phyloP scores from a whole-genome alignment of 1,140 invertebrate species.

The Aphidius ervi region DNA sequence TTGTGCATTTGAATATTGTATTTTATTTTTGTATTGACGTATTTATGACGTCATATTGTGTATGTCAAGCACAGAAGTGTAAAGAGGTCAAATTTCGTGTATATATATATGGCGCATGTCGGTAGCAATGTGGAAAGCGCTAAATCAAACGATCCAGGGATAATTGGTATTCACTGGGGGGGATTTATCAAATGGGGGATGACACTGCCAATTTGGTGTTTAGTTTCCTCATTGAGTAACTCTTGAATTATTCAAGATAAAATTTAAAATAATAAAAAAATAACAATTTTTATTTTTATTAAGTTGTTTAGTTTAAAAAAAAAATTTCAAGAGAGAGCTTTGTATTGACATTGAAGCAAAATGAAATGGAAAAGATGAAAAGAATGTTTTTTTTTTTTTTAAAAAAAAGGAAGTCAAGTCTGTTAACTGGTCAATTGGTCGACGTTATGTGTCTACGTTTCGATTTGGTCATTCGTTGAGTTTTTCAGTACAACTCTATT shows the following conservation, averaged over 20 bases:
- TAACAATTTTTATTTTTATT: no score
- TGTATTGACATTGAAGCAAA: no score
- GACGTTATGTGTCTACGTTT: neutral
- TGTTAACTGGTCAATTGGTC: no score
- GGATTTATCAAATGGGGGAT: constrained; percentile 11
- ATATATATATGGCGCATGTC: neutral
- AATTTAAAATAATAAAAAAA: no score
- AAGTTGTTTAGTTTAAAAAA: no score
- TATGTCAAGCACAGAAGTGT: neutral
- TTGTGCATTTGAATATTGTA: neutral
- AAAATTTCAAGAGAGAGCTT: no score
- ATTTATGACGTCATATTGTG: neutral
- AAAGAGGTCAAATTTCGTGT: constrained; percentile 10
- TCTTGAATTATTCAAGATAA: no score
- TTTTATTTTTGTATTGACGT: constrained; percentile 6
- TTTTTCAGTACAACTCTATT: neutral
- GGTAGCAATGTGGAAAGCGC: constrained; percentile 6
- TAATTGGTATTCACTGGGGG: constrained; percentile 14
- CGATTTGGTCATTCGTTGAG: neutral
- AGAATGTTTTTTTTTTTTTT: no score
- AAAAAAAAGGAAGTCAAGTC: no score
- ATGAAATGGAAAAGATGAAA: no score
- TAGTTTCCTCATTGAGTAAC: no score
- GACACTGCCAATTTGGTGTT: constrained; percentile 13
- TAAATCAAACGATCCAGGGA: constrained; percentile 22